Conservation (phyloP, 2,113 vertebrate genomes). For the Neotoma lepida region DNA sequence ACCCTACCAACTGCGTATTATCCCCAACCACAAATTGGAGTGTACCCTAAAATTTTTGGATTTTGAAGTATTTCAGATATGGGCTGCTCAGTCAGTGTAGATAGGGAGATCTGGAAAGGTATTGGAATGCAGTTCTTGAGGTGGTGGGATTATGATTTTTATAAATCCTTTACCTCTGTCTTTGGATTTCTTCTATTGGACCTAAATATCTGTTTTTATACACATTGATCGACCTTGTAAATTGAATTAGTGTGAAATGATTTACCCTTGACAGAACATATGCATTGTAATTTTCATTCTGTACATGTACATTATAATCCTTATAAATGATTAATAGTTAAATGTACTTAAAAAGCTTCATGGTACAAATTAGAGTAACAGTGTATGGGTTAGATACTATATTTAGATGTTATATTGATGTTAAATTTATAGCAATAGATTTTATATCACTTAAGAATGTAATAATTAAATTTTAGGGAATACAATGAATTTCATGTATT, state of each 20-base stretch:
- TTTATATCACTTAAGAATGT: constrained; percentile 39
- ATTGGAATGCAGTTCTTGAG: not conserved
- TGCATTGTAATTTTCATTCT: constrained; percentile 26
- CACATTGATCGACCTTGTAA: not conserved
- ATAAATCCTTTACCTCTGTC: constrained; percentile 33
- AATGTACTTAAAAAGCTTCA: constrained; percentile 41
- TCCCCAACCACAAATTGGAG: not conserved
- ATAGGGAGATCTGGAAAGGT: not conserved
- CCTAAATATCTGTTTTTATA: constrained; percentile 7
- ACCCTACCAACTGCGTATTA: not conserved
- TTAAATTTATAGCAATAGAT: constrained; percentile 31
- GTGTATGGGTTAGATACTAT: not conserved
- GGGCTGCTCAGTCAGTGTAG: not conserved
- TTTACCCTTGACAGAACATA: constrained; percentile 21
- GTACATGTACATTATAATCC: not conserved
- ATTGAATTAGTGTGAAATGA: constrained; percentile 54
- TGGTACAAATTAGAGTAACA: constrained; percentile 56
- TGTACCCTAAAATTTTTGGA: not conserved
- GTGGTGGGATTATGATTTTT: not conserved
- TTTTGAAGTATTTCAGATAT: not conserved
- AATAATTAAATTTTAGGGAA: constrained; percentile 56
- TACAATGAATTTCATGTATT: constrained; percentile 42
- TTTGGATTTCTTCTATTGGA: constrained; percentile 20
- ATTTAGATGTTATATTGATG: constrained; percentile 32
- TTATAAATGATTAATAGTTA: constrained; percentile 44